A percentile compares a stretch with the other conserved stretches of the same genome.
These are phyloP conservation scores for Bunonema sp. DNA, from an alignment of 2,888 invertebrate species.

Conservation along the genomic window DNA sequence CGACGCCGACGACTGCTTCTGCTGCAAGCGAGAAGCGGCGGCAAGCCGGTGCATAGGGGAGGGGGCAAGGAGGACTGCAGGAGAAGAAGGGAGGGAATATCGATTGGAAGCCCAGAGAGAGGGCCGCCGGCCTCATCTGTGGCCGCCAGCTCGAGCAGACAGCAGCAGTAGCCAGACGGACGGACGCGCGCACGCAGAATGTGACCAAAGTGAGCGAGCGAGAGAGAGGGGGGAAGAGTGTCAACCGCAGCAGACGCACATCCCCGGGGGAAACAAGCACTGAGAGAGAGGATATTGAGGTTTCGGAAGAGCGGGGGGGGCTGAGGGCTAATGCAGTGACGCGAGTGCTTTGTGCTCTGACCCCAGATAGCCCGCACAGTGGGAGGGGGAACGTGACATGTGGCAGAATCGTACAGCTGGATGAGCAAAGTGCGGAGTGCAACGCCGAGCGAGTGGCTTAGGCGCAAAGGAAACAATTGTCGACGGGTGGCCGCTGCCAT, in stretches of 20 bases:
- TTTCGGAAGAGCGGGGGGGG: not conserved
- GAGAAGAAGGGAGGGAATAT: not conserved
- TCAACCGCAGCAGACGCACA: not conserved
- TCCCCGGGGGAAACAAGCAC: not conserved
- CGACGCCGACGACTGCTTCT: too few relatives aligned
- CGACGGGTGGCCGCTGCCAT: too few relatives aligned
- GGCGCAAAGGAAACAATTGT: too few relatives aligned
- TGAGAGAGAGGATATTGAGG: not conserved
- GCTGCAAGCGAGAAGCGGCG: too few relatives aligned
- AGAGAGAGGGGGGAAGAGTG: not conserved
- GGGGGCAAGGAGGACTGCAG: not conserved
- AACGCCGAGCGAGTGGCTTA: too few relatives aligned
- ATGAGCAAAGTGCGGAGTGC: not conserved
- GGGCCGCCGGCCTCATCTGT: too few relatives aligned
- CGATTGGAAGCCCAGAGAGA: not conserved
- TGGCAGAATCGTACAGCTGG: not conserved
- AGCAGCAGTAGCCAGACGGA: too few relatives aligned
- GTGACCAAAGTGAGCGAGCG: not conserved
- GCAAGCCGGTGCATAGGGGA: too few relatives aligned
- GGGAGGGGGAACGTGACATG: not conserved
- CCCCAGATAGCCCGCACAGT: not conserved
- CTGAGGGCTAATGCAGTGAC: not conserved
- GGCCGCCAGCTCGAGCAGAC: too few relatives aligned
- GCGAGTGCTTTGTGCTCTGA: constrained; percentile 1
- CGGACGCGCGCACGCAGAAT: too few relatives aligned